Evolutionary conservation across 2,797 vertebrate genomes (phyloP), one percentile per base, ranked within the genome.

Genomic region (Lacerta viridis): DNA sequence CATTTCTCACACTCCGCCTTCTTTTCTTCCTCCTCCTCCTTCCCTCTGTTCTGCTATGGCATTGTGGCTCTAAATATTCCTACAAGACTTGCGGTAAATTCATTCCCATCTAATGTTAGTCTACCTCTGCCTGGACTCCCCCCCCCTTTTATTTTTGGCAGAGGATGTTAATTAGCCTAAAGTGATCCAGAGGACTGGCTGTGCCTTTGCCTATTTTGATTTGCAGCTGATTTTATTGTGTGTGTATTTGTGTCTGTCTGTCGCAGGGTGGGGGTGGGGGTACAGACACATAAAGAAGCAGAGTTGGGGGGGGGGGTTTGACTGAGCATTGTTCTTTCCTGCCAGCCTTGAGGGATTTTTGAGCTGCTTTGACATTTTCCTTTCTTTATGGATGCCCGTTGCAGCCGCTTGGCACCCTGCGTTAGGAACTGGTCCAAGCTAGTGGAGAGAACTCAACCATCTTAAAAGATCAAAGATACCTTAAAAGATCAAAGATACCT

Each of bases 121-220:
- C 69, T n/a, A 4, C 55, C 61, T 84, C 15, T 79, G 71, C 41
- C 43, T 77, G 18, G 55, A 18, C 13, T 5, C 7, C 6, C 59
- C 1, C 2, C 25, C 6, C 15, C 2, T 17, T 4, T 20, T 11
- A 17, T 2, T 29, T 46, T 80, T 85, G 87, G 92, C 83, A 78
- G 43, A 85, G 85, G 88, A 84, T 87, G 89, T 75, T 91, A 87
- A 91, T 93, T 88, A 93, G 79, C 90, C 77, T 0, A 89, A 55
- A 90, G 92, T 36, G 85, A 85, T 33, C 43, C 13, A 64, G n/a
- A 84, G 83, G 46, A 61, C 90, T 88, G 91, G 29, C 92, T 81
- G 87, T 87, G 88, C 83, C 50, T 36, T 50, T 39, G 88, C 25
- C 11, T 36, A 25, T 61, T 84, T 71, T 92, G 80, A 84, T 88